Base-by-base conservation (phyloP, 2,113 vertebrate species). In the Apus apus region DNA sequence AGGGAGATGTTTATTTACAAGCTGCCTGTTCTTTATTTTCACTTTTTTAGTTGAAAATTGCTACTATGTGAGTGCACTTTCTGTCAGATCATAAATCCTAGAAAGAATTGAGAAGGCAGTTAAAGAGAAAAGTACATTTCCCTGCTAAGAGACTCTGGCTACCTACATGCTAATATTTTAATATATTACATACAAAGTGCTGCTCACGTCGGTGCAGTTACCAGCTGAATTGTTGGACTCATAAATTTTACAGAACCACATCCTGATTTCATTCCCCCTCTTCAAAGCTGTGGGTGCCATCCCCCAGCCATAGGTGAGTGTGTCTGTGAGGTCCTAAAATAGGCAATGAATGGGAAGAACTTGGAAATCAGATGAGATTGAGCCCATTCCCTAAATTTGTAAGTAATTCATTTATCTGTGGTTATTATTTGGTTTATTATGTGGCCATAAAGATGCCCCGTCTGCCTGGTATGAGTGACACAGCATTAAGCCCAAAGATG, bases 301-400 rank as follows among this genome's bases (percentile, higher is more conserved):
- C 38, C 40, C 40, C 54, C 75, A 61, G 60, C 13, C 22, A 3
- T 2, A 40, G 34, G 4, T 2, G 2, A 1, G 3, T 0, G 3
- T 32, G 40, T 15, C 54, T 21, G 1, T 22, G 58, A 65, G 36
- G 30, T 32, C n/a, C 62, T 73, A 29, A 34, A 29, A 3, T 45
- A 36, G 27, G 73, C 2, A 1, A 1, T 0, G 14, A 50, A 27
- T 7, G 22, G 15, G 29, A 27, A 67, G 23, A 36, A 15, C 43
- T 2, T 46, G 36, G 65, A 50, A 45, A 77, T 53, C 16, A 43
- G 45, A 2, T 21, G 32, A 73, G 29, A 8, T 43, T 26, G 57
- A 65, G 17, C 15, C 19, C 7, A 2, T 65, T 65, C 22, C 18
- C 6, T 53, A 4, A 56, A 22, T 9, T 36, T 82, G 46, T 34